Base-by-base conservation (phyloP, 2,113 vertebrate species). In the Amblyopsis rosae region DNA sequence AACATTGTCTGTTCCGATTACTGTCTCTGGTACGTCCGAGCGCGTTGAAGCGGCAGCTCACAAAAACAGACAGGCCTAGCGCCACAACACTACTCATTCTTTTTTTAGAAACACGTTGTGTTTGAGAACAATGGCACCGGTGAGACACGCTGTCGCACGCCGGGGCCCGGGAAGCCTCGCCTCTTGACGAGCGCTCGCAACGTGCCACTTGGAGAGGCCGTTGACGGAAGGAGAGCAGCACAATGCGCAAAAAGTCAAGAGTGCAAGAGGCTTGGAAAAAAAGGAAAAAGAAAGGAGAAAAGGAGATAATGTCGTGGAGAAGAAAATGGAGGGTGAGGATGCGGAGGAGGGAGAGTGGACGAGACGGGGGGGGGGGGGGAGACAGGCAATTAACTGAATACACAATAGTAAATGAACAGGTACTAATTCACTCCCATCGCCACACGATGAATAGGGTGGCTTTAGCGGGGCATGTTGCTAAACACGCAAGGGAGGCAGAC, bases 1-100 rank as follows among this genome's bases (percentile, higher is more conserved):
- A 84, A 78, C 41, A 73, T 75, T 87, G 86, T 89, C 87, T 80
- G 59, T 83, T 89, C 84, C 82, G 72, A 87, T 90, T 90, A 89
- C 59, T 78, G 63, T 90, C 75, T 81, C 68, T 61, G 73, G 76
- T 76, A 82, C 77, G 51, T 69, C 9, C 33, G 55, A 46, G 74
- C 67, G 67, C 67, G 81, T 76, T 62, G 72, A 62, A 76, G 84
- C 84, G 83, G 60, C 76, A 67, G 73, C 76, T 80, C 79, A 83
- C 79, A 77, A 62, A 59, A 62, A 17, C 75, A 74, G 75, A 12
- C 72, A 75, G 72, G 75, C 80, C 62, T 80, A 88, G 81, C 83
- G 81, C 80, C 12, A 11, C 11, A 4, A 8, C 49, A 11, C 56
- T 11, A 69, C 81, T 67, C 49, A 41, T 75, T 47, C 61, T 72